Evolutionary conservation across 2,888 invertebrate genomes (phyloP).

Genomic region (Orthosia gracilis): DNA sequence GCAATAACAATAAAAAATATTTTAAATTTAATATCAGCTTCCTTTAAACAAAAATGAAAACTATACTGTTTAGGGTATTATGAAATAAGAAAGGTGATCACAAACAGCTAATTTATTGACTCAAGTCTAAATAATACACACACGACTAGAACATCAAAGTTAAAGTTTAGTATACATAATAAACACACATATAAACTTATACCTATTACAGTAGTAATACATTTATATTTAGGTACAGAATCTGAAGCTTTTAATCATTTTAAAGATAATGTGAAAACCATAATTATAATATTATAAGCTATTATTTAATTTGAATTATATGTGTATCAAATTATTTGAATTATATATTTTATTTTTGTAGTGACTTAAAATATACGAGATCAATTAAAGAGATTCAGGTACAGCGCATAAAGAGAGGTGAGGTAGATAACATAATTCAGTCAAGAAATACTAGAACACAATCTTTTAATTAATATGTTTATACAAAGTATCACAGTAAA

Average conservation of each 20-base stretch:
- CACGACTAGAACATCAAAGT: conserved; percentile 31
- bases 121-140: conserved; percentile 13
- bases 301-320: neutral
- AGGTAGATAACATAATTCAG: conserved; percentile 1
- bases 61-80: no score
- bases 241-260: neutral
- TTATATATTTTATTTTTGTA: neutral
- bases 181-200: conserved; percentile 3
- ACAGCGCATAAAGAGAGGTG: neutral
- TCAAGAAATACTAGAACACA: conserved; percentile 13
- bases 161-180: neutral
- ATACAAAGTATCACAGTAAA: neutral
- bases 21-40: neutral
- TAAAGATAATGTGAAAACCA: neutral
- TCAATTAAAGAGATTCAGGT: conserved; percentile 9
- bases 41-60: neutral
- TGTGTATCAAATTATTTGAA: neutral
- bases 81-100: neutral
- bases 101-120: conserved; percentile 17
- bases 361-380: conserved; percentile 7
- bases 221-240: neutral
- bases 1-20: neutral
- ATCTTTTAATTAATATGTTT: neutral
- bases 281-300: neutral
- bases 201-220: neutral